These are phyloP conservation scores for Rhynchopsitta pachyrhyncha DNA, from an alignment of 2,113 vertebrate species.

Conservation along the genomic window DNA sequence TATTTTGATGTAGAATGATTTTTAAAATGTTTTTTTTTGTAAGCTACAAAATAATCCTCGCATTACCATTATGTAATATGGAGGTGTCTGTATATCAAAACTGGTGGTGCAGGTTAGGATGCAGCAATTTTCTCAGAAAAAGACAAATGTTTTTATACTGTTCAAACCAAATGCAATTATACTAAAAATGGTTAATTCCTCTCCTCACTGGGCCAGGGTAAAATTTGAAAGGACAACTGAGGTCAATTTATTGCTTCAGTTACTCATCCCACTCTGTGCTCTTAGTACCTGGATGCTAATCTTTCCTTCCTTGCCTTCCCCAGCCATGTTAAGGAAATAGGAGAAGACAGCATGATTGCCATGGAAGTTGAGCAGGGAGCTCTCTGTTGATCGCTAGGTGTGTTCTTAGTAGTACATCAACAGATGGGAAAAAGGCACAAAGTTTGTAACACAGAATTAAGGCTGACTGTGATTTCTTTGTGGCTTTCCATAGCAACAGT, in stretches of 20 bases:
- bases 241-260: not conserved
- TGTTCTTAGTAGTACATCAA: not conserved
- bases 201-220: not conserved
- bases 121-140: not conserved
- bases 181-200: not conserved
- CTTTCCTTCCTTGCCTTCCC: not conserved
- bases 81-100: not conserved
- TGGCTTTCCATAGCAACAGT: not conserved
- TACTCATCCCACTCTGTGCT: not conserved
- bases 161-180: not conserved
- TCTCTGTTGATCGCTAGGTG: not conserved
- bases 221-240: not conserved
- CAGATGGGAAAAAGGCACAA: not conserved
- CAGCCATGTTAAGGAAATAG: not conserved
- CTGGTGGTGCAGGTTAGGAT: not conserved
- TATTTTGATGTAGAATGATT: not conserved
- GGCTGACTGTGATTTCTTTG: not conserved
- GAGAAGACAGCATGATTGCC: not conserved
- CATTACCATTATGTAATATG: not conserved
- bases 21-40: not conserved
- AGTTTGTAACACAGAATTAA: not conserved
- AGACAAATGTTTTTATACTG: not conserved
- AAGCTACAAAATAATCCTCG: not conserved
- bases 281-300: not conserved
- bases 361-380: not conserved